Conservation (phyloP, 2,113 vertebrate species). For the Chlamydotis undulata region DNA sequence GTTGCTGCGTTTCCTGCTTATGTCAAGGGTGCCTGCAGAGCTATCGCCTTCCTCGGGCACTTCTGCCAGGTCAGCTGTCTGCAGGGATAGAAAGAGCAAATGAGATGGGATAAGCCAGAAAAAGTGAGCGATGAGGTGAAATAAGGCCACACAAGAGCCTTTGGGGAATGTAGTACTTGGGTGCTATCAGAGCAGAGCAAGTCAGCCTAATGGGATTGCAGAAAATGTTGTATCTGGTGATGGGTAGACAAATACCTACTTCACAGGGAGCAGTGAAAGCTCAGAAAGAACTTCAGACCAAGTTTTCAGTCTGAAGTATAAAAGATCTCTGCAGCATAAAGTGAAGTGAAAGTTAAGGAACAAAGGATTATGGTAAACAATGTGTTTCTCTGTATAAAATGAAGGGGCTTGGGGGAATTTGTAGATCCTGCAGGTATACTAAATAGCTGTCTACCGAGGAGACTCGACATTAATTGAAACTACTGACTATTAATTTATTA, state of each 20-base stretch:
- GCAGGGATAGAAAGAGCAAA: conserved; percentile 35
- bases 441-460: neutral
- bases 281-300: neutral
- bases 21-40: conserved; percentile 77
- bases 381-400: neutral
- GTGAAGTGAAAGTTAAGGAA: neutral
- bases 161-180: neutral
- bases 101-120: neutral
- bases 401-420: neutral
- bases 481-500: neutral
- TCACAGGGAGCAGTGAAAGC: neutral
- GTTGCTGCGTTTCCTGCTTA: conserved; percentile 87
- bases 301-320: neutral
- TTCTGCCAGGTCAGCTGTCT: conserved; percentile 90
- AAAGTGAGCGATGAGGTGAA: neutral
- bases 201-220: neutral
- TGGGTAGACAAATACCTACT: neutral
- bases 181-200: neutral
- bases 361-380: neutral
- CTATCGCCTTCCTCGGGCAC: conserved; percentile 88
- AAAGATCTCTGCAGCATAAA: neutral
- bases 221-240: neutral
- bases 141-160: neutral
- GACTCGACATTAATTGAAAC: neutral
- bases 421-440: neutral